Conservation (phyloP, 2,888 invertebrate species). For the Tipula vernalis region DNA sequence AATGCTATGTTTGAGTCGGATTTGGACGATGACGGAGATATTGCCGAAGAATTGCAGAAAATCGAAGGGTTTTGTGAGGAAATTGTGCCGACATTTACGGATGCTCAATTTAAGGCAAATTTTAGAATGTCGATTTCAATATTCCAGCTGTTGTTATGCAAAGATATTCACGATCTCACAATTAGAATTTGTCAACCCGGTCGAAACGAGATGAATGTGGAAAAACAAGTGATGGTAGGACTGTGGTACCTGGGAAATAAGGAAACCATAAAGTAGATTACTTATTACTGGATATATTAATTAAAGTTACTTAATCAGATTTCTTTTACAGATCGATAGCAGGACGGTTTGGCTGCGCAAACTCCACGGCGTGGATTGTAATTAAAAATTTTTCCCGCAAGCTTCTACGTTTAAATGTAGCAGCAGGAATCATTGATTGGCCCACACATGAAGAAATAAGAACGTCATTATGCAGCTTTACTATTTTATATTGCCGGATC, state of each 20-base stretch:
- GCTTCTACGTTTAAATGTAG: background rate
- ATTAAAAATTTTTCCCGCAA: background rate
- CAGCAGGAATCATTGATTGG: background rate
- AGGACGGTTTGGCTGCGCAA: background rate
- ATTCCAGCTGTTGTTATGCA: background rate
- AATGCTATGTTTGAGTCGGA: background rate
- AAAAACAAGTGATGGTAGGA: background rate
- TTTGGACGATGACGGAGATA: background rate
- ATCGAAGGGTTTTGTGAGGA: background rate
- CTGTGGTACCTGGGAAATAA: background rate
- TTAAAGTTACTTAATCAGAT: background rate
- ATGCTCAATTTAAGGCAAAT: background rate
- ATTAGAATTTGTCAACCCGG: background rate
- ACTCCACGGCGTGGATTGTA: background rate
- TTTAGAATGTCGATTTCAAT: background rate
- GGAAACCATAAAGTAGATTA: background rate
- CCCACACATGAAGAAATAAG: background rate
- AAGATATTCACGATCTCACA: background rate
- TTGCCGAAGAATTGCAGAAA: background rate
- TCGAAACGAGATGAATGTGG: background rate
- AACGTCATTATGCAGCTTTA: background rate
- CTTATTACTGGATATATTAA: background rate
- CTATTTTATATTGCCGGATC: background rate
- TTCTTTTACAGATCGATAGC: background rate
- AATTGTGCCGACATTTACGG: background rate